phyloP scores from a whole-genome alignment of 2,888 invertebrate genomes.

The Heliconius ismenius region DNA sequence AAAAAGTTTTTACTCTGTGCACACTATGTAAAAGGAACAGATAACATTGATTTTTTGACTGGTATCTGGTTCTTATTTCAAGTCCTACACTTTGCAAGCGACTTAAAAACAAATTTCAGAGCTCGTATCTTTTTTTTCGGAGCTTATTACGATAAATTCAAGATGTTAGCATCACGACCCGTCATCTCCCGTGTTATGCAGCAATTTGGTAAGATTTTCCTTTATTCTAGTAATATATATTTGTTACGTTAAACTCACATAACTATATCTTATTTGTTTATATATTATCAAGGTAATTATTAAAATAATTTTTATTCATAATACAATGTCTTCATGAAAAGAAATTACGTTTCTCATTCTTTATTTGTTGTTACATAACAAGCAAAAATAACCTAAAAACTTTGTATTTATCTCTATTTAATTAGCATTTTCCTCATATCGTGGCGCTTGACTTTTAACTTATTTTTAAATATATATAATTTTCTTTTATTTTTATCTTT shows the following conservation, averaged over 20 bases:
- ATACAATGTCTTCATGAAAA: not conserved
- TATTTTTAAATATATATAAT: not conserved
- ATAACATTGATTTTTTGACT: slow-evolving; percentile 26
- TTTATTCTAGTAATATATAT: not conserved
- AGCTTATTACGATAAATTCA: not conserved
- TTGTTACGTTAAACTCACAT: slow-evolving; percentile 3
- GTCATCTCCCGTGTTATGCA: slow-evolving; percentile 67
- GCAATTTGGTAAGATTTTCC: slow-evolving; percentile 60
- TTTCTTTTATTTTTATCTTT: not conserved
- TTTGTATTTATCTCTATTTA: not conserved
- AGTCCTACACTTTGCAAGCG: not conserved
- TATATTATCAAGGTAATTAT: not conserved
- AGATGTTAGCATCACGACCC: slow-evolving; percentile 66
- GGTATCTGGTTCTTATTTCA: not conserved
- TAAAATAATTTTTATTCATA: not conserved
- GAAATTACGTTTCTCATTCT: not conserved
- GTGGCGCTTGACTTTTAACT: not conserved
- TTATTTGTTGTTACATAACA: slow-evolving; percentile 60
- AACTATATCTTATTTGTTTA: not conserved
- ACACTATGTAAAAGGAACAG: not conserved
- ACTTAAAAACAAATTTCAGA: not conserved
- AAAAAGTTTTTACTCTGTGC: slow-evolving; percentile 6
- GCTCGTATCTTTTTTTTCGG: not conserved
- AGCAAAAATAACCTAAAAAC: slow-evolving; percentile 55
- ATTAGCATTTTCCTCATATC: slow-evolving; percentile 14